Evolutionary conservation across 2,888 invertebrate species (phyloP), one percentile per base, ranked within the genome.

Genomic region (Rotaria magnacalcarata): DNA sequence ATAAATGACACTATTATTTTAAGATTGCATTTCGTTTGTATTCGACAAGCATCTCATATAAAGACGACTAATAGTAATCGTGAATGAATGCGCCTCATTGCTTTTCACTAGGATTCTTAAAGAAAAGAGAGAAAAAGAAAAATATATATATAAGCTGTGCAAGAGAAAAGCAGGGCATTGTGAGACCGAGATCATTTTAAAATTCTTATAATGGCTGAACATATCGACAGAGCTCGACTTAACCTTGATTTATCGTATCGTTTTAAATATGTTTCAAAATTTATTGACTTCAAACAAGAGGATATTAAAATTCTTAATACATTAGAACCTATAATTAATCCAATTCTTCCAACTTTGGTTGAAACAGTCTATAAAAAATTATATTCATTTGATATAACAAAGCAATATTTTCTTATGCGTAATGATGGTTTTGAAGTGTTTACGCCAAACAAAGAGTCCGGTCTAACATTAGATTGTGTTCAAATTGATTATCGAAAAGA

Each of bases 231-330:
- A 56, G 54, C 10, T 16, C 47, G 50, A 8, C 1, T 14, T 43
- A 85, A 85, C 5, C 0, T 7, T 67, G 21, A 27, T 67, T 5
- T 67, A n/a, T 21, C 4, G 24, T 75, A 41, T 75, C 85, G 75
- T 85, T 75, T 85, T 54, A 54, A 75, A n/a, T 85, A 75, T 41
- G 34, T 52, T 34, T 85, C 85, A 52, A 85, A 75, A 24, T 27
- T 85, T 75, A 2, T n/a, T 27, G 10, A 27, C n/a, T 27, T 27
- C 11, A 27, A 14, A 11, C 8, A 67, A 67, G 34, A 67, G 3
- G 67, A 67, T n/a, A 27, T 67, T 67, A 34, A 24, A 67, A 5
- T 67, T 11, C 34, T 67, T 67, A 67, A 27, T 27, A 27, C 24
- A 27, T 27, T 27, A 75, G 41, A 41, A 41, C 41, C 41, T 43